Evolutionary conservation across 2,888 invertebrate species (phyloP), one percentile per base, ranked within the genome.

Genomic region (Dynastes grantii): DNA sequence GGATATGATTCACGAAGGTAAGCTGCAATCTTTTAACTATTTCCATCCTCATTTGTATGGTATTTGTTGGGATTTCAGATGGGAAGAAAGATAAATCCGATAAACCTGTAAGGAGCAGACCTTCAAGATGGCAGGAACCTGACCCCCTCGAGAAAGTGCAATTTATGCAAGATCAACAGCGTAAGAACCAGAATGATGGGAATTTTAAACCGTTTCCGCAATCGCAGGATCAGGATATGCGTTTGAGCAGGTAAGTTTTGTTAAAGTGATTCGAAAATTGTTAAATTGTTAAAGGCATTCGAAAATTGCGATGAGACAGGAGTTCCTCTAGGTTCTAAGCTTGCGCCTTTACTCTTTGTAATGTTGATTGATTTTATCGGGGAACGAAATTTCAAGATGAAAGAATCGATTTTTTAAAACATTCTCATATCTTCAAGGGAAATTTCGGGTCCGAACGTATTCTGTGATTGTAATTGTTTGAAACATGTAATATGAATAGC

Each of bases 171-270:
- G 81, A 83, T 70, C 81, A 81, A 53, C 80, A 81, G 55, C 75
- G 83, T 6, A 82, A 83, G 53, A 51, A 80, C 8, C 58, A 67
- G 53, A 29, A 45, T 9, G 75, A 67, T 22, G 85, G 80, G 84
- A 85, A 5, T 88, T 87, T 81, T 84, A 83, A 80, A 68, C 78
- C 49, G 40, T 68, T 73, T 40, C 76, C 68, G 11, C 83, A 77
- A 37, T 83, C 84, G 3, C 85, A 87, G 71, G 89, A 89, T 82
- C 88, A 88, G 80, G 89, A 89, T 80, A 89, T 89, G 89, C 82
- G 89, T 64, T 84, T 88, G 45, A 87, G 82, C 79, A 87, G 86
- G 87, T 87, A 81, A 82, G 78, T 64, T 58, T 58, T 3, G 16
- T 37, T 37, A 37, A 6, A 37, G 37, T 6, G 37, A 5, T 37